phyloP scores from a whole-genome alignment of 2,888 invertebrate genomes.

The Diplolepis rosae region DNA sequence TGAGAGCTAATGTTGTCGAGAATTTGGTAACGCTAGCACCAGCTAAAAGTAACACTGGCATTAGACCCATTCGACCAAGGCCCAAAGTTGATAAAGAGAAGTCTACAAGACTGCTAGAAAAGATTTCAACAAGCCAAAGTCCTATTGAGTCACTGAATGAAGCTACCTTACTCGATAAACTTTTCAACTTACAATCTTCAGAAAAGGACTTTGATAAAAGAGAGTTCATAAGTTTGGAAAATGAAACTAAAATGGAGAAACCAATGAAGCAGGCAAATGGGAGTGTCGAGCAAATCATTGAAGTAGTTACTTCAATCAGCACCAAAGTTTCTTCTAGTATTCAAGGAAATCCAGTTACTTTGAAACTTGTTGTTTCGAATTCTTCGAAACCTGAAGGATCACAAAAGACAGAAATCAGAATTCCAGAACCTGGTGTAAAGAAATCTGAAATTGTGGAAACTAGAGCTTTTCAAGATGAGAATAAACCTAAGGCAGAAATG shows the following conservation, averaged over 20 bases:
- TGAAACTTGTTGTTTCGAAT: slow-evolving; percentile 61
- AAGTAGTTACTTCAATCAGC: slow-evolving; percentile 72
- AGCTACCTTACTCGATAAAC: slow-evolving; percentile 54
- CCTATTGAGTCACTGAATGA: slow-evolving; percentile 44
- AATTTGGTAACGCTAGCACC: slow-evolving; percentile 81
- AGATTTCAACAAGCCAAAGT: slow-evolving; percentile 31
- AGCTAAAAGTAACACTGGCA: slow-evolving; percentile 85
- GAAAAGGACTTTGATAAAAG: slow-evolving; percentile 34
- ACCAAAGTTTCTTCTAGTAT: slow-evolving; percentile 67
- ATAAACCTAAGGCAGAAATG: slow-evolving; percentile 27
- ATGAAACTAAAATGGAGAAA: slow-evolving; percentile 22
- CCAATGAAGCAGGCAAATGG: slow-evolving; percentile 39
- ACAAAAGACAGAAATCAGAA: not conserved
- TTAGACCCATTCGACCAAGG: slow-evolving; percentile 81
- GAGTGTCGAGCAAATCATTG: slow-evolving; percentile 66
- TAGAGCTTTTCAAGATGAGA: slow-evolving; percentile 47
- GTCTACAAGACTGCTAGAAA: slow-evolving; percentile 41
- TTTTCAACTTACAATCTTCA: slow-evolving; percentile 55
- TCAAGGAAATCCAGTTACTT: slow-evolving; percentile 57
- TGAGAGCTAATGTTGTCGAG: slow-evolving; percentile 65
- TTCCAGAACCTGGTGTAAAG: slow-evolving; percentile 8
- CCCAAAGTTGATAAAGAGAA: slow-evolving; percentile 74
- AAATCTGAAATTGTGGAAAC: slow-evolving; percentile 46
- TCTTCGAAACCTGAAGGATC: slow-evolving; percentile 38
- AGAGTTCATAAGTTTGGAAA: slow-evolving; percentile 30